Conservation (phyloP, 2,888 invertebrate genomes). For the Mesochorus sp. region DNA sequence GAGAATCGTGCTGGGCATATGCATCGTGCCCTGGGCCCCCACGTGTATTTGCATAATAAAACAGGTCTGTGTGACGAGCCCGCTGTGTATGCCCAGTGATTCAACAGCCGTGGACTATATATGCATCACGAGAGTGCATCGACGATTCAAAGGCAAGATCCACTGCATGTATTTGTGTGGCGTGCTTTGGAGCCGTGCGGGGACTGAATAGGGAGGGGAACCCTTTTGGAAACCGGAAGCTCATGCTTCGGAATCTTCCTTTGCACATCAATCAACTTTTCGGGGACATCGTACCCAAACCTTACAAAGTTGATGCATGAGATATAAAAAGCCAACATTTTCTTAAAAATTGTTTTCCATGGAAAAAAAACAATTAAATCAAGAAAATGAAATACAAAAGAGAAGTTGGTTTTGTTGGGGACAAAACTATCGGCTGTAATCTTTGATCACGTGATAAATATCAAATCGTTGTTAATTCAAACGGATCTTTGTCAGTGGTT, state of each 20-base stretch:
- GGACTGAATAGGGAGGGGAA: constrained; percentile 15
- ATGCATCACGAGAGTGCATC: constrained; percentile 59
- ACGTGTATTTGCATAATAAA: constrained; percentile 77
- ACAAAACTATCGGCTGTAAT: not conserved
- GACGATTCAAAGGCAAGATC: constrained; percentile 35
- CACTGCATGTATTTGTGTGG: constrained; percentile 12
- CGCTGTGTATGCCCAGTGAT: constrained; percentile 55
- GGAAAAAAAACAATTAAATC: too few species aligned
- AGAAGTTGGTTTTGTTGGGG: constrained; percentile 1
- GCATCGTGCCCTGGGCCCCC: constrained; percentile 60
- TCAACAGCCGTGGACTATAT: constrained; percentile 51
- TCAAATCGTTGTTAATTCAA: constrained; percentile 23
- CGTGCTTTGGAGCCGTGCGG: constrained; percentile 29
- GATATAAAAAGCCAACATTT: too few species aligned
- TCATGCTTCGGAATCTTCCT: constrained; percentile 6
- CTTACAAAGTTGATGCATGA: too few species aligned
- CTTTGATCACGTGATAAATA: not conserved
- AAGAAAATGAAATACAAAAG: too few species aligned
- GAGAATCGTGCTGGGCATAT: constrained; percentile 60
- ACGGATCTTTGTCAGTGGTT: not conserved
- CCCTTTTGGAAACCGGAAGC: constrained; percentile 57
- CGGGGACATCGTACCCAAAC: constrained; percentile 3
- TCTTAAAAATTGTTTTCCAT: too few species aligned
- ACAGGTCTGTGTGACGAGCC: constrained; percentile 68
- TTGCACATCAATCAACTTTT: constrained; percentile 33